These are phyloP conservation scores for Microlaimidae sp. DNA, from an alignment of 2,888 invertebrate species.

Conservation along the genomic window DNA sequence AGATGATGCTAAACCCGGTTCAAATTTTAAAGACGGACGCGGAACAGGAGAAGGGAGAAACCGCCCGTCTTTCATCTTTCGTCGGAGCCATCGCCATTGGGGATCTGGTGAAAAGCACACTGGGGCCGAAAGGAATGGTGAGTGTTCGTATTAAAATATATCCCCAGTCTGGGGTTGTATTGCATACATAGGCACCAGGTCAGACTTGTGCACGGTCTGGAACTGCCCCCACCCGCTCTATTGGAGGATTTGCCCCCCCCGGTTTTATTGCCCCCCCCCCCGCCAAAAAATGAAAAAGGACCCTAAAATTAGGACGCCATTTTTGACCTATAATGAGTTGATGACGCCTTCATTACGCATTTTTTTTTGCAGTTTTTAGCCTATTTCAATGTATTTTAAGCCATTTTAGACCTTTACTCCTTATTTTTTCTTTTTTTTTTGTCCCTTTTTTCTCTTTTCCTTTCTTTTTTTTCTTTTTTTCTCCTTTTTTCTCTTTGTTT, in stretches of 20 bases:
- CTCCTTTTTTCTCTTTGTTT: too few relatives aligned
- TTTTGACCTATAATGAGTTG: too few relatives aligned
- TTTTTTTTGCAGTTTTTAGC: too few relatives aligned
- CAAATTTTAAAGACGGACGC: constrained; percentile 85
- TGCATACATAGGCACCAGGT: neutral
- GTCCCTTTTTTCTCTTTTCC: neutral
- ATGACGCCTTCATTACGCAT: neutral
- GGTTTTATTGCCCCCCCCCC: too few relatives aligned
- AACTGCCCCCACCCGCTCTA: too few relatives aligned
- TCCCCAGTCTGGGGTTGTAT: neutral
- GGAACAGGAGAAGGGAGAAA: constrained; percentile 91
- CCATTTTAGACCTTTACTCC: too few relatives aligned
- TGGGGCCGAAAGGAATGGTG: constrained; percentile 95
- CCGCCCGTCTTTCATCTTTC: constrained; percentile 89
- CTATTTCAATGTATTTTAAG: too few relatives aligned
- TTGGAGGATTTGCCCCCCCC: too few relatives aligned
- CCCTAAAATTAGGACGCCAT: too few relatives aligned
- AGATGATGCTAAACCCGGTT: constrained; percentile 58
- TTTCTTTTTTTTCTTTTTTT: too few relatives aligned
- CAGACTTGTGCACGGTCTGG: neutral
- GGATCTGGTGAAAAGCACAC: constrained; percentile 87
- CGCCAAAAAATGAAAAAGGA: too few relatives aligned
- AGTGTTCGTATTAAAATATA: constrained; percentile 20
- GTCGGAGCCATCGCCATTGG: constrained; percentile 97
- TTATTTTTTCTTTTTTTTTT: too few relatives aligned